These are phyloP conservation scores for Rhegmatorhina hoffmannsi DNA, from an alignment of 2,113 vertebrate genomes.

Conservation along the genomic window DNA sequence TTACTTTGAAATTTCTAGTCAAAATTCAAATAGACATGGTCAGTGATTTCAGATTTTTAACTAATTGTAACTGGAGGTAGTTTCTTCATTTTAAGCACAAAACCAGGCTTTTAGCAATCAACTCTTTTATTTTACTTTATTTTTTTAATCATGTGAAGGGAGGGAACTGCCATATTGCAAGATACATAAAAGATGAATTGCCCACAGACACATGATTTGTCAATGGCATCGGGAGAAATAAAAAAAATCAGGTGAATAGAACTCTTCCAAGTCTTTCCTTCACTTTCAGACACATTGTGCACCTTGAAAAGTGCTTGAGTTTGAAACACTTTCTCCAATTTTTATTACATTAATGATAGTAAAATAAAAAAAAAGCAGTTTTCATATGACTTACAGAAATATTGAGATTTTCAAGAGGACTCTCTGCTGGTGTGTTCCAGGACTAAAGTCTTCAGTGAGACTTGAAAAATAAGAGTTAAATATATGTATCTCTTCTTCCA, in stretches of 20 bases:
- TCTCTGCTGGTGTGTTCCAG: neutral
- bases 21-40: neutral
- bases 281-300: neutral
- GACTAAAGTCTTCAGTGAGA: neutral
- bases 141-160: neutral
- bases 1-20: neutral
- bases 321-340: neutral
- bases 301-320: neutral
- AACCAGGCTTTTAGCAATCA: neutral
- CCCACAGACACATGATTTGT: neutral
- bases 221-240: neutral
- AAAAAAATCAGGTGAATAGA: neutral
- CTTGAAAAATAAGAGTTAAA: neutral
- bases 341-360: neutral
- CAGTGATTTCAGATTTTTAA: neutral
- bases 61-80: neutral
- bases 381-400: neutral
- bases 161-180: neutral
- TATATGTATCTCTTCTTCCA: neutral
- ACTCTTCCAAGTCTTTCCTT: neutral
- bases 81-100: neutral
- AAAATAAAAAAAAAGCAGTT: neutral
- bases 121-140: neutral
- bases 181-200: neutral
- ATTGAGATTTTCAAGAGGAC: neutral